These are phyloP conservation scores for Rostratula benghalensis DNA, from an alignment of 2,113 vertebrate genomes.

Conservation along the genomic window DNA sequence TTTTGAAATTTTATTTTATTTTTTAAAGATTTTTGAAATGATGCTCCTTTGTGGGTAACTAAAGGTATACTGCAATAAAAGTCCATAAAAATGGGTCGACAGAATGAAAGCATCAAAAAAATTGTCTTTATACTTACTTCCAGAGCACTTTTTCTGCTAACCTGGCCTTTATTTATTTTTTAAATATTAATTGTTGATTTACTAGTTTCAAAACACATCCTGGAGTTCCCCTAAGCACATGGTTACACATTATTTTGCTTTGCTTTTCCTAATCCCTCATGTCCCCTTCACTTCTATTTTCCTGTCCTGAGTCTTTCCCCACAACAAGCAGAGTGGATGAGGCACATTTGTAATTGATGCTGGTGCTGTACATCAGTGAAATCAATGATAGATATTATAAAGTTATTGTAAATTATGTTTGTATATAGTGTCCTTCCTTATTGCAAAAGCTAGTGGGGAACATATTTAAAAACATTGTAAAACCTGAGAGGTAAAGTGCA, in stretches of 20 bases:
- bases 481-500: not conserved
- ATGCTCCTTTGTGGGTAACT: slow-evolving; percentile 17
- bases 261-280: not conserved
- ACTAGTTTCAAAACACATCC: slow-evolving; percentile 17
- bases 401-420: not conserved
- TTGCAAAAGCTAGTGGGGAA: not conserved
- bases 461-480: not conserved
- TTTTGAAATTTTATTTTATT: slow-evolving; percentile 38
- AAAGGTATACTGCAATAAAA: slow-evolving; percentile 57
- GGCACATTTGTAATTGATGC: not conserved
- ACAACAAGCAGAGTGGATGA: not conserved
- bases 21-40: slow-evolving; percentile 54
- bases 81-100: slow-evolving; percentile 38
- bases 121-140: slow-evolving; percentile 40
- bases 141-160: slow-evolving; percentile 59
- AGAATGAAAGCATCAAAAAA: slow-evolving; percentile 69
- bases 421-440: not conserved
- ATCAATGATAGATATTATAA: not conserved
- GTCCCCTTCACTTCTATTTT: not conserved
- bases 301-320: not conserved
- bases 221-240: not conserved
- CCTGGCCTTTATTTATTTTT: slow-evolving; percentile 67
- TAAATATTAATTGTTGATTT: slow-evolving; percentile 75
- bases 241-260: not conserved
- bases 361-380: not conserved